phyloP scores from a whole-genome alignment of 2,797 vertebrate species.

The Squalus acanthias region DNA sequence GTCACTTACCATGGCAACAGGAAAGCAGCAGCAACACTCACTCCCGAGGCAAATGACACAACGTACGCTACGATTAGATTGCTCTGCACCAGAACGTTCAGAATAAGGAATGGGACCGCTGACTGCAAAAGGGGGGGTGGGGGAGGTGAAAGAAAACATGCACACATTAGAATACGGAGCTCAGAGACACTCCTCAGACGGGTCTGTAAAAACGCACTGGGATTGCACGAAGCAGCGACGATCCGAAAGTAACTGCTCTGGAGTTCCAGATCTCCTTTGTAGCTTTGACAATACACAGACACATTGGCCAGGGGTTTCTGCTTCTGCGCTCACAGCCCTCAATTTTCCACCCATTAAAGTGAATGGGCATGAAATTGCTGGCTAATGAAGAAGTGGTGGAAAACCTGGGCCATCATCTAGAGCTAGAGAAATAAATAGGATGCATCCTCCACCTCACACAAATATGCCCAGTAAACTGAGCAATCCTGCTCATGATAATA shows the following conservation, averaged over 20 bases:
- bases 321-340: neutral
- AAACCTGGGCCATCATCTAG: neutral
- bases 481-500: neutral
- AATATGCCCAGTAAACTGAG: neutral
- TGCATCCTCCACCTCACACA: neutral
- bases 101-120: slow-evolving; percentile 82
- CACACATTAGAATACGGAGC: slow-evolving; percentile 35
- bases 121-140: slow-evolving; percentile 58
- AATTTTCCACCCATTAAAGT: neutral
- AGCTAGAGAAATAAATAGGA: neutral
- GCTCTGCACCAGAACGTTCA: slow-evolving; percentile 69
- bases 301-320: neutral
- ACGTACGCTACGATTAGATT: slow-evolving; percentile 80
- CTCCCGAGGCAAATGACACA: slow-evolving; percentile 75
- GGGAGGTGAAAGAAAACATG: slow-evolving; percentile 26
- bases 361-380: neutral
- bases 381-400: neutral
- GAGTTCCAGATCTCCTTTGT: neutral
- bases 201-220: neutral
- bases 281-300: neutral
- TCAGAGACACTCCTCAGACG: neutral
- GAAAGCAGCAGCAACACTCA: slow-evolving; percentile 86
- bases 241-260: neutral
- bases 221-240: too few relatives aligned
- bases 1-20: slow-evolving; percentile 84